Evolutionary conservation across 2,113 vertebrate genomes (phyloP).

Genomic region (Leucopternis melanops): DNA sequence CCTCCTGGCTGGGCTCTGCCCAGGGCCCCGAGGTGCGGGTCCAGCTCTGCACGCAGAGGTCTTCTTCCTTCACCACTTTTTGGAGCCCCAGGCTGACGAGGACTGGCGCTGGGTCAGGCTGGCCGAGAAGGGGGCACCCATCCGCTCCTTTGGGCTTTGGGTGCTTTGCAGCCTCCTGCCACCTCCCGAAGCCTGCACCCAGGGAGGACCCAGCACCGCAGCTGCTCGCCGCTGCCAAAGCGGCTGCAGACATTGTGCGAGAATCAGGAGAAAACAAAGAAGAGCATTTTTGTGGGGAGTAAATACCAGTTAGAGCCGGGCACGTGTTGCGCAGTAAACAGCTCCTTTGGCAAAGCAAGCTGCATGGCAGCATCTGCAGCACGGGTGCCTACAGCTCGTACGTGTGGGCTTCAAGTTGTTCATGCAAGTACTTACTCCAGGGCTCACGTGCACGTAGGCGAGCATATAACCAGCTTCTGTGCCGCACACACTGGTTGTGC

Average conservation of each 20-base stretch:
- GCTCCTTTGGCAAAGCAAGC: not conserved
- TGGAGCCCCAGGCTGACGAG: not conserved
- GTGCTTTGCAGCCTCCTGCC: not conserved
- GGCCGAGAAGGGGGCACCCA: not conserved
- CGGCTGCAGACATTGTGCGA: not conserved
- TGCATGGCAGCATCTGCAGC: not conserved
- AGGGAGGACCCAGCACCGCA: too few relatives aligned
- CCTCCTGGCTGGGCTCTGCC: not conserved
- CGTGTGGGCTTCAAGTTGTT: fast-evolving
- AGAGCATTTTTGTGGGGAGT: not conserved
- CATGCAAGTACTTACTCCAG: fast-evolving
- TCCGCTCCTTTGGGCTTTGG: not conserved
- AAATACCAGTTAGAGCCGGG: not conserved
- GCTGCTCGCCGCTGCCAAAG: not conserved
- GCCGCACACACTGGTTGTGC: not conserved
- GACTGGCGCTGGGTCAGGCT: not conserved
- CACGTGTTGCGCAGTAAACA: fast-evolving
- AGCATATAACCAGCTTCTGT: fast-evolving
- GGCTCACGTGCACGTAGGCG: fast-evolving
- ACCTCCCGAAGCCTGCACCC: fast-evolving
- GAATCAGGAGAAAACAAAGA: too few relatives aligned
- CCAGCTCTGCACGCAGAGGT: not conserved
- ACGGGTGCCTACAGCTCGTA: fast-evolving
- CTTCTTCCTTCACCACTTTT: not conserved
- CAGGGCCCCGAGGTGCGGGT: fast-evolving